A percentile compares a stretch with the other conserved stretches of the same genome.
Evolutionary conservation across 1,140 invertebrate species (phyloP).

Genomic region (Megalopta genalis): DNA sequence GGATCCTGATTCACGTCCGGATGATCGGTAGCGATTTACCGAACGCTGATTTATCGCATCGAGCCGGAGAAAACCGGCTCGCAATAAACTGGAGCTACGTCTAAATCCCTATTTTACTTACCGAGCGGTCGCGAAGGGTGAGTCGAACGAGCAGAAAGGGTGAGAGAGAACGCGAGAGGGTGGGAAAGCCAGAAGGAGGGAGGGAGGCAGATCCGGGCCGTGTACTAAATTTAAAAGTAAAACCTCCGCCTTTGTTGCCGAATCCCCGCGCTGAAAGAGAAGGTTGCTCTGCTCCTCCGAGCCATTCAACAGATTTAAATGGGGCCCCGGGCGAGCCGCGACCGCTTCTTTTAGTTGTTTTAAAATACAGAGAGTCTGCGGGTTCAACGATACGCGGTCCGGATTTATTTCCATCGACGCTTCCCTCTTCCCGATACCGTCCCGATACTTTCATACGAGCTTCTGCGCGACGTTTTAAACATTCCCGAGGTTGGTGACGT

Average conservation of each 20-base stretch:
- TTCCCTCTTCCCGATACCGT: no score
- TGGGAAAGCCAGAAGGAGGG: slow-evolving; percentile 44
- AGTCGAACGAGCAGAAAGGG: slow-evolving; percentile 10
- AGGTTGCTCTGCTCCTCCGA: slow-evolving; percentile 64
- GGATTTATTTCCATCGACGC: slow-evolving; percentile 47
- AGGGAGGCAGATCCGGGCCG: slow-evolving; percentile 57
- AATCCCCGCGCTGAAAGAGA: slow-evolving; percentile 72
- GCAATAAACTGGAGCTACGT: slow-evolving; percentile 63
- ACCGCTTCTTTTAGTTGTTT: slow-evolving; percentile 60
- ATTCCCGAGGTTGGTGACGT: no score
- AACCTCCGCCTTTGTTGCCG: slow-evolving; percentile 74
- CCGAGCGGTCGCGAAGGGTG: slow-evolving; percentile 43
- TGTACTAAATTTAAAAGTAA: slow-evolving; percentile 77
- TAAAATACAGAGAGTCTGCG: slow-evolving; percentile 57
- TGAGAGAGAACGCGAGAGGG: slow-evolving; percentile 19
- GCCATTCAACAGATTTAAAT: slow-evolving; percentile 77
- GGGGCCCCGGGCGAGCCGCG: slow-evolving; percentile 59
- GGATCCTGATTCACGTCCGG: slow-evolving; percentile 32
- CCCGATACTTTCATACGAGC: no score
- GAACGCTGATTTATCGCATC: slow-evolving; percentile 54
- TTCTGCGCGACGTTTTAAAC: no score
- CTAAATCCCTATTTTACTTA: slow-evolving; percentile 73
- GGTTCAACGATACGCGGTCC: slow-evolving; percentile 60
- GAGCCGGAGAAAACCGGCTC: slow-evolving; percentile 36
- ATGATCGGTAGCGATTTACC: slow-evolving; percentile 53